A percentile compares a stretch with the other conserved stretches of the same genome.
Conservation (phyloP, 2,113 vertebrate species). For the Lamprologus callipterus region DNA sequence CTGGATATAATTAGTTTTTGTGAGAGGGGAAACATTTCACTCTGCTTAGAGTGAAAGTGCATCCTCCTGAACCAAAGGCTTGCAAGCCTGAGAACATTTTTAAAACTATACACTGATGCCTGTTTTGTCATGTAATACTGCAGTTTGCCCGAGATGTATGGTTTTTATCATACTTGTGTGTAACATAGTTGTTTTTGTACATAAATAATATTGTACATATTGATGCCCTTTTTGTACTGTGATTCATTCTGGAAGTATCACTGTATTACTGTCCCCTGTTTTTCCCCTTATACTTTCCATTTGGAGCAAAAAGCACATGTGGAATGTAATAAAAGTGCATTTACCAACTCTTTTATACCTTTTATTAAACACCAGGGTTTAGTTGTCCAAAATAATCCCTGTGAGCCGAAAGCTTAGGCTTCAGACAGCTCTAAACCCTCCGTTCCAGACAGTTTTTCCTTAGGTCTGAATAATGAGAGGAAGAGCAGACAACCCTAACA, state of each 20-base stretch:
- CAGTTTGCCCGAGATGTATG: constrained; percentile 67
- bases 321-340: constrained; percentile 74
- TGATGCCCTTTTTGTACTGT: constrained; percentile 66
- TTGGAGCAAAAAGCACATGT: constrained; percentile 49
- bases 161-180: constrained; percentile 64
- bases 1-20: constrained; percentile 25
- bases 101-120: constrained; percentile 48
- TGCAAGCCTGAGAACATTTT: constrained; percentile 10
- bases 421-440: neutral
- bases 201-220: constrained; percentile 74
- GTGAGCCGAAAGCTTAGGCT: neutral
- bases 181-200: constrained; percentile 70
- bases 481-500: neutral
- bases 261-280: constrained; percentile 52
- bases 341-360: constrained; percentile 30
- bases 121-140: constrained; percentile 56
- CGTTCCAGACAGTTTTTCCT: neutral
- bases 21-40: neutral
- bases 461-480: neutral
- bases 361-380: neutral
- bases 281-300: constrained; percentile 41
- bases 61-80: constrained; percentile 4
- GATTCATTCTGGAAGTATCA: constrained; percentile 53
- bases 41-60: neutral
- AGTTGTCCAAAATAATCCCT: neutral